A percentile compares a stretch with the other conserved stretches of the same genome.
These are phyloP conservation scores for Callochromis pleurospilus DNA, from an alignment of 2,113 vertebrate genomes.

Conservation along the genomic window DNA sequence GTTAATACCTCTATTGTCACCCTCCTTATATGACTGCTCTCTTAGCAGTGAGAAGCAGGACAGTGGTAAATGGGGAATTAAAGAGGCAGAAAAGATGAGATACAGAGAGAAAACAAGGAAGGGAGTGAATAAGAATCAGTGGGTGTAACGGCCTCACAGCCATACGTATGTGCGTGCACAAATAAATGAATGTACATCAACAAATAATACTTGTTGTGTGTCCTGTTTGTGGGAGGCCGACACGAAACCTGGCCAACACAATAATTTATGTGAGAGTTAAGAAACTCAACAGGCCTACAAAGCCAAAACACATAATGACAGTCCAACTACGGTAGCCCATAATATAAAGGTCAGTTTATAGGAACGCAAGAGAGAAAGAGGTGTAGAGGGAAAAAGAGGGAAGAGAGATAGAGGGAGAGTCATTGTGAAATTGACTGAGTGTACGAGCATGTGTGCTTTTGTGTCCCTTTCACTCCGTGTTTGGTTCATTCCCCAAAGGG, in stretches of 20 bases:
- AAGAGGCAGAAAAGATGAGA: constrained; percentile 44
- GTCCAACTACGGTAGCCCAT: background rate
- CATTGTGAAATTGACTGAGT: constrained; percentile 54
- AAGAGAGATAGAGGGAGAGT: background rate
- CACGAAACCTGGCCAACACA: constrained; percentile 5
- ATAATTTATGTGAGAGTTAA: background rate
- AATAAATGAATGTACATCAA: background rate
- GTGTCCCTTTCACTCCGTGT: constrained; percentile 54
- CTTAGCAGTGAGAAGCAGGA: constrained; percentile 1
- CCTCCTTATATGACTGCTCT: constrained; percentile 23
- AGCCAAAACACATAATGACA: constrained; percentile 13
- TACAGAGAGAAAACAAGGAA: constrained; percentile 10
- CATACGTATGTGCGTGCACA: background rate
- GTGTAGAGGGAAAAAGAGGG: background rate
- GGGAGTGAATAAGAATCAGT: constrained; percentile 20
- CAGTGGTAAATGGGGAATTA: constrained; percentile 28
- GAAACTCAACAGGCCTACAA: background rate
- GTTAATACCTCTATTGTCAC: constrained; percentile 60
- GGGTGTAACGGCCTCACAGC: background rate
- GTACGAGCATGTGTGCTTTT: constrained; percentile 56
- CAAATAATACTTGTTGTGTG: background rate
- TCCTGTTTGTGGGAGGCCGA: background rate
- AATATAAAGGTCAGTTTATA: constrained; percentile 42
- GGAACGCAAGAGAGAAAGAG: background rate
- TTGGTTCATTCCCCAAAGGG: constrained; percentile 70